Conservation (phyloP, 2,113 vertebrate genomes). For the Corythoichthys haematopterus region DNA sequence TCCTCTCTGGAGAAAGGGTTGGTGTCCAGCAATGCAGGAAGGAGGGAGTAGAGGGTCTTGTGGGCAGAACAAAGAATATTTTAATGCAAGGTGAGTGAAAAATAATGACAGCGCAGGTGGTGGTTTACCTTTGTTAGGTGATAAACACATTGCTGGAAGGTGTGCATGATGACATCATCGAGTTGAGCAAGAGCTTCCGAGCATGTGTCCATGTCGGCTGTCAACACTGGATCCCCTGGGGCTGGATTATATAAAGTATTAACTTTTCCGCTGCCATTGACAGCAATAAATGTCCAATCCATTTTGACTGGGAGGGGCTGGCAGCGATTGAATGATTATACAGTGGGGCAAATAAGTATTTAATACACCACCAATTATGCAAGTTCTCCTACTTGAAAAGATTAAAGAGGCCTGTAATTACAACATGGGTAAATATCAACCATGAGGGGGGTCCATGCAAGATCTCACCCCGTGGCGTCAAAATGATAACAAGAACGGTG, state of each 20-base stretch:
- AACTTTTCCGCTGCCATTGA: background rate
- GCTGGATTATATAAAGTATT: conserved; percentile 38
- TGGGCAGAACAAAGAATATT: conserved; percentile 23
- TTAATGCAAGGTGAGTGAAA: background rate
- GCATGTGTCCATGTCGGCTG: conserved; percentile 84
- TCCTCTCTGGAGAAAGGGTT: conserved; percentile 82
- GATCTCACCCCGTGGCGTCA: too few species aligned
- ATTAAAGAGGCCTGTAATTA: too few species aligned
- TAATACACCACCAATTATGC: too few species aligned
- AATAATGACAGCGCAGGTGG: background rate
- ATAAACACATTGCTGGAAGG: conserved; percentile 92
- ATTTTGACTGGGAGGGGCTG: too few species aligned
- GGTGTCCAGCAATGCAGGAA: conserved; percentile 85
- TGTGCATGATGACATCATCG: conserved; percentile 93
- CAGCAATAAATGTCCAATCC: background rate
- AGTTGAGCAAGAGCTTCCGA: conserved; percentile 87
- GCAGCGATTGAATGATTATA: too few species aligned
- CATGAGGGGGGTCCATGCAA: too few species aligned
- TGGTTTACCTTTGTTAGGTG: conserved; percentile 85
- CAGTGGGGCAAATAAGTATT: too few species aligned
- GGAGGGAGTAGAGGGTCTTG: conserved; percentile 85
- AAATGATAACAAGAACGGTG: too few species aligned
- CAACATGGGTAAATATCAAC: too few species aligned
- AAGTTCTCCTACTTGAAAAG: too few species aligned
- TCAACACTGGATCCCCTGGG: conserved; percentile 76